A percentile compares a stretch with the other conserved stretches of the same genome.
phyloP scores from a whole-genome alignment of 2,797 vertebrate genomes.

The Gephyroberyx darwinii region DNA sequence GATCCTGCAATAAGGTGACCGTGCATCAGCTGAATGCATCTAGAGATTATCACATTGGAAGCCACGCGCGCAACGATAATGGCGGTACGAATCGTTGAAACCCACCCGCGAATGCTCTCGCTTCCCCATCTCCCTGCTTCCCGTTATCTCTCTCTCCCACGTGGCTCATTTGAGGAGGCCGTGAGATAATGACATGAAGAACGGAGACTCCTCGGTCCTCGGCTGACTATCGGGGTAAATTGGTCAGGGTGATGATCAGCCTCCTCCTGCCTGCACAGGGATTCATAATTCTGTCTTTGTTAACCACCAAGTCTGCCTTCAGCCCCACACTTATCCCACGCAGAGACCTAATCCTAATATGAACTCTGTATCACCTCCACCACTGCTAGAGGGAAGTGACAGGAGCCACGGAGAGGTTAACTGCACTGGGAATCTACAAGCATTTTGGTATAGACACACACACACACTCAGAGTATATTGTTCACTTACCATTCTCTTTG shows the following conservation, averaged over 20 bases:
- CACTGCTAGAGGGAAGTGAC: constrained; percentile 19
- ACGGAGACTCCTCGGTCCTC: constrained; percentile 34
- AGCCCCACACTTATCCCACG: constrained; percentile 24
- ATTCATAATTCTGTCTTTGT: constrained; percentile 57
- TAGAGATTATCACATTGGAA: constrained; percentile 17
- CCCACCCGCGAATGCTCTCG: constrained; percentile 15
- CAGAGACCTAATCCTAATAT: constrained; percentile 41
- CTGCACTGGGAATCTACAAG: constrained; percentile 9
- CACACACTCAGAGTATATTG: background rate
- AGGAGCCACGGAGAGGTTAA: constrained; percentile 26
- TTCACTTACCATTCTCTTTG: constrained; percentile 48
- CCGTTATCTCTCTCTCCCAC: constrained; percentile 22
- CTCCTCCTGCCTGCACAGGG: constrained; percentile 36
- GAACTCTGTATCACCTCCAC: constrained; percentile 46
- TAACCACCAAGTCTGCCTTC: constrained; percentile 36
- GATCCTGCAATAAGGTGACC: constrained; percentile 10
- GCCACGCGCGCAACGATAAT: constrained; percentile 3
- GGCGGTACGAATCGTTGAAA: constrained; percentile 30
- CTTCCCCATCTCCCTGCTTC: background rate
- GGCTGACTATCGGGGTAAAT: constrained; percentile 62
- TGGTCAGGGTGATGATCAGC: constrained; percentile 47
- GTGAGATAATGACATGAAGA: constrained; percentile 23
- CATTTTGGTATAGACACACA: constrained; percentile 9
- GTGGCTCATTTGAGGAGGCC: background rate
- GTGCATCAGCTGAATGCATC: background rate